Evolutionary conservation across 1,140 invertebrate species (phyloP), one percentile per base, ranked within the genome.

Genomic region (Chironomus striatipennis): DNA sequence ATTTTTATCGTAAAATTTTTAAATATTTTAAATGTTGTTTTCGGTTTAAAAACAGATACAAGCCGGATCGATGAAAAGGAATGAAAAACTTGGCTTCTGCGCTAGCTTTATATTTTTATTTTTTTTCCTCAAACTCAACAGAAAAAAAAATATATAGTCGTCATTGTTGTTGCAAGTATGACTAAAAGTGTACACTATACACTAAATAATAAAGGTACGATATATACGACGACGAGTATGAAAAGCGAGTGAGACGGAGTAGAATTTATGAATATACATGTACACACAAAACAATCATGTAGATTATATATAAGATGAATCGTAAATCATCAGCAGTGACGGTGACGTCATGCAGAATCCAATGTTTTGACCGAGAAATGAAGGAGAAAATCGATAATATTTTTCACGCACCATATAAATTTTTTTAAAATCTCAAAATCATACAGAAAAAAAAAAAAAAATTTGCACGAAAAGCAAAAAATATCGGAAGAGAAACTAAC

Each of bases 81-180:
- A n/a, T 57, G 47, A 57, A 57, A 34, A n/a, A n/a, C 47, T 57
- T 57, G 47, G 47, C 47, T 57, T 57, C 47, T 57, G 47, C 47
- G 47, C 47, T 57, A 57, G 47, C 12, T 57, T 57, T n/a, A n/a
- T n/a, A n/a, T n/a, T n/a, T n/a, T n/a, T n/a, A n/a, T n/a, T n/a
- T 75, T 75, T 73, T 70, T 78, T 76, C 76, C 77, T 74, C 75
- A 12, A 34, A 34, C 24, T 34, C 24, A 34, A 34, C 24, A 34
- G n/a, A n/a, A n/a, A n/a, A n/a, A n/a, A 34, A 34, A 34, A 34
- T 10, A 47, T 42, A 42, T n/a, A n/a, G n/a, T 42, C 34, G 65
- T 74, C 43, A 72, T 75, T 17, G 17, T 73, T 73, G 73, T 42
- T 73, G 73, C 34, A 42, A 73, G 24, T 34, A 34, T 34, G 24